Conservation (phyloP, 1,140 invertebrate genomes). For the Nasonia giraulti region DNA sequence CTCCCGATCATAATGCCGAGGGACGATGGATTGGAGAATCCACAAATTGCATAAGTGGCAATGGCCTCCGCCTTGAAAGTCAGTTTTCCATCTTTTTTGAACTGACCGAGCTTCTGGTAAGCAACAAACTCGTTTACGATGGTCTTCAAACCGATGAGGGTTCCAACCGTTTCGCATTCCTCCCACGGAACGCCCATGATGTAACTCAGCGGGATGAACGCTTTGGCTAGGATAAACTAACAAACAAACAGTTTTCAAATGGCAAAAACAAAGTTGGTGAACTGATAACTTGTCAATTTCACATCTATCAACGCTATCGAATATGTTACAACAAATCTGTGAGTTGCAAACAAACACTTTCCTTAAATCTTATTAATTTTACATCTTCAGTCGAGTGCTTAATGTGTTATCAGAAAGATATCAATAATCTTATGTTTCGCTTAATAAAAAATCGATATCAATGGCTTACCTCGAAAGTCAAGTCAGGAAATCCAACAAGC, state of each 20-base stretch:
- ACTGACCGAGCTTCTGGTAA: constrained; percentile 83
- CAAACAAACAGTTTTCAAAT: background rate
- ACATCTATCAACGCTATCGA: background rate
- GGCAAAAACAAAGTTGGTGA: background rate
- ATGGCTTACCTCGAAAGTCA: constrained; percentile 73
- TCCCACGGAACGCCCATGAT: constrained; percentile 85
- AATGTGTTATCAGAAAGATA: background rate
- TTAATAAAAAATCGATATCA: background rate
- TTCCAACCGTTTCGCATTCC: constrained; percentile 85
- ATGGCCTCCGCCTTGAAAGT: constrained; percentile 83
- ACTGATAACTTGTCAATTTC: background rate
- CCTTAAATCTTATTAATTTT: constrained; percentile 18
- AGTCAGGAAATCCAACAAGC: constrained; percentile 78
- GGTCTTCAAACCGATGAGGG: constrained; percentile 90
- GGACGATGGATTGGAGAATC: constrained; percentile 93
- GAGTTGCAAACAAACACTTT: too few relatives aligned
- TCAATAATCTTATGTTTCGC: too few relatives aligned
- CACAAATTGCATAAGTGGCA: constrained; percentile 94
- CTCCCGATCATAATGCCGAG: constrained; percentile 91
- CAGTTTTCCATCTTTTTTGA: constrained; percentile 76
- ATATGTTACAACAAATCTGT: background rate
- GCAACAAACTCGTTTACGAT: constrained; percentile 94
- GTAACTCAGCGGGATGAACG: constrained; percentile 90
- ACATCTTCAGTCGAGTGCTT: background rate
- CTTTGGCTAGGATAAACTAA: constrained; percentile 85